phyloP scores from a whole-genome alignment of 2,888 invertebrate species.

The Sclerodermus sp. region DNA sequence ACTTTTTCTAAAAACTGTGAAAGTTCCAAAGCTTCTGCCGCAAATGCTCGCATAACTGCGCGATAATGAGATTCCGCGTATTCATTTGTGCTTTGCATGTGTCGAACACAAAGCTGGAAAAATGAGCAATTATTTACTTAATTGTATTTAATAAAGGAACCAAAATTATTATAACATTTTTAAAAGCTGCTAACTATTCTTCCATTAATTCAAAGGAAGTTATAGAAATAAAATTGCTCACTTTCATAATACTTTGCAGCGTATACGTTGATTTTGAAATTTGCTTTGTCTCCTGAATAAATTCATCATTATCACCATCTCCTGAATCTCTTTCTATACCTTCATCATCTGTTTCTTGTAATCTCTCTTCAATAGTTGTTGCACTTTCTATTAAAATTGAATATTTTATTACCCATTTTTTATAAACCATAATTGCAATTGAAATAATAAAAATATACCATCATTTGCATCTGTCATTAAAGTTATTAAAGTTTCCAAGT shows the following conservation, averaged over 20 bases:
- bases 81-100: constrained; percentile 59
- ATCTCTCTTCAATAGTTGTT: constrained; percentile 59
- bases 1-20: constrained; percentile 88
- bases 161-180: too few species aligned
- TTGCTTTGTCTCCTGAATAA: constrained; percentile 31
- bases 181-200: too few species aligned
- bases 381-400: constrained; percentile 21
- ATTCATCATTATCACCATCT: constrained; percentile 61
- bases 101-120: constrained; percentile 61
- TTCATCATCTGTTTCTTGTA: constrained; percentile 77
- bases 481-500: constrained; percentile 82
- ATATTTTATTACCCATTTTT: not conserved
- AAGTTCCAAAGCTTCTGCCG: constrained; percentile 88
- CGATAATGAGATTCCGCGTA: constrained; percentile 81
- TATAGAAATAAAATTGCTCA: constrained; percentile 38
- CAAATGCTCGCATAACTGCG: constrained; percentile 89
- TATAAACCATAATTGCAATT: not conserved
- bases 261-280: constrained; percentile 1
- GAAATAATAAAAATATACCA: constrained; percentile 45
- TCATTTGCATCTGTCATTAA: constrained; percentile 78
- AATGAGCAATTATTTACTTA: not conserved
- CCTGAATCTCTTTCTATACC: constrained; percentile 88
- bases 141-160: too few species aligned
- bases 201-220: not conserved
- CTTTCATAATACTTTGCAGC: constrained; percentile 66